These are phyloP conservation scores for Rhizoglyphus robini DNA, from an alignment of 1,140 invertebrate species.

Conservation along the genomic window DNA sequence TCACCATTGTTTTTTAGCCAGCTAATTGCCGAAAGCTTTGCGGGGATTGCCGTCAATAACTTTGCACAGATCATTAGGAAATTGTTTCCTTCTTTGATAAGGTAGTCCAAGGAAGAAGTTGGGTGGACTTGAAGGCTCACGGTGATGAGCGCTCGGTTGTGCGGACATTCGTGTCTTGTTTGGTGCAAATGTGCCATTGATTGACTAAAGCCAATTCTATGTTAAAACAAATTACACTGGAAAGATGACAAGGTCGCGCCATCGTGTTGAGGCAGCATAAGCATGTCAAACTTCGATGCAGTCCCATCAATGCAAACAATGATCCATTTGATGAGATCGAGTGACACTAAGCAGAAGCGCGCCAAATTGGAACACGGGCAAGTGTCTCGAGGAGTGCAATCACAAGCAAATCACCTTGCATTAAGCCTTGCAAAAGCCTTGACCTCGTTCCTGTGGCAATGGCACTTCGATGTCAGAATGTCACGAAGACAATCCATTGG, in stretches of 20 bases:
- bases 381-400: neutral
- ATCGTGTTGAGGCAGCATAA: neutral
- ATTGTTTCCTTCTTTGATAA: slow-evolving; percentile 54
- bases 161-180: no score
- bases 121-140: slow-evolving; percentile 51
- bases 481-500: neutral
- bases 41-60: slow-evolving; percentile 45
- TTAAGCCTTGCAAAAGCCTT: neutral
- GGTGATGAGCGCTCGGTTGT: no score
- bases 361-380: neutral
- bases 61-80: slow-evolving; percentile 57
- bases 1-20: slow-evolving; percentile 56
- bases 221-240: neutral
- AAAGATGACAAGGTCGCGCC: neutral
- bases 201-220: slow-evolving; percentile 5
- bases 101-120: neutral
- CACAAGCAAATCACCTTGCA: neutral
- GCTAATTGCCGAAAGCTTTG: slow-evolving; percentile 36
- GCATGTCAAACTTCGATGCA: neutral
- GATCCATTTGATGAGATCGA: slow-evolving; percentile 3
- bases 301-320: slow-evolving; percentile 6
- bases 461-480: neutral
- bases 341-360: neutral
- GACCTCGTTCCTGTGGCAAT: neutral
- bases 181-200: neutral